Percentiles rank a stretch among this genome's conserved stretches.
phyloP scores from a whole-genome alignment of 2,797 vertebrate genomes.

The Sitta carolinensis region DNA sequence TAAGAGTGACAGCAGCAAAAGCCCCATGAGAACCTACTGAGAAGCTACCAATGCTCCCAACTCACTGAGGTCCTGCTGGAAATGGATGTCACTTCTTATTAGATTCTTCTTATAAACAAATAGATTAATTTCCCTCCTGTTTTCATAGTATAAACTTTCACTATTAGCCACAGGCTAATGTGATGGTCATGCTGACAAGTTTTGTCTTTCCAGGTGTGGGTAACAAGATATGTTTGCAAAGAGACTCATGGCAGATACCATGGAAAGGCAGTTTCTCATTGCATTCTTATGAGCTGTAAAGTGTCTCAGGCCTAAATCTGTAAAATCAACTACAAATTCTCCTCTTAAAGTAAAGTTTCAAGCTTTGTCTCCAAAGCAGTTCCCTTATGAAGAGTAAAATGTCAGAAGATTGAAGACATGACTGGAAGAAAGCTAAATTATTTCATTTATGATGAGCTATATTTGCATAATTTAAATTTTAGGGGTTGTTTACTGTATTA shows the following conservation, averaged over 20 bases:
- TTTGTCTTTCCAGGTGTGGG: neutral
- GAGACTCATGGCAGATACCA: neutral
- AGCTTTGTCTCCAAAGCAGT: neutral
- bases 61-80: neutral
- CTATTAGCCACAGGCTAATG: neutral
- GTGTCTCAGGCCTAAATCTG: neutral
- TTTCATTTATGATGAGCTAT: neutral
- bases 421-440: neutral
- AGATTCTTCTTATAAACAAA: neutral
- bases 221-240: neutral
- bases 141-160: neutral
- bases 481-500: neutral
- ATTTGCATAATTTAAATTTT: neutral
- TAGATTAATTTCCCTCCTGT: neutral
- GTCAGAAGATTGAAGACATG: neutral
- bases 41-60: neutral
- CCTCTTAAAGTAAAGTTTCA: neutral
- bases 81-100: neutral
- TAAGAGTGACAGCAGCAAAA: neutral
- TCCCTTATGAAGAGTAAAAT: neutral
- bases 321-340: neutral
- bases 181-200: neutral
- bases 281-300: neutral
- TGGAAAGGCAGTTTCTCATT: neutral
- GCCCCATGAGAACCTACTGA: neutral